These are phyloP conservation scores for Gorsachius goisagi DNA, from an alignment of 2,113 vertebrate species.

Conservation along the genomic window DNA sequence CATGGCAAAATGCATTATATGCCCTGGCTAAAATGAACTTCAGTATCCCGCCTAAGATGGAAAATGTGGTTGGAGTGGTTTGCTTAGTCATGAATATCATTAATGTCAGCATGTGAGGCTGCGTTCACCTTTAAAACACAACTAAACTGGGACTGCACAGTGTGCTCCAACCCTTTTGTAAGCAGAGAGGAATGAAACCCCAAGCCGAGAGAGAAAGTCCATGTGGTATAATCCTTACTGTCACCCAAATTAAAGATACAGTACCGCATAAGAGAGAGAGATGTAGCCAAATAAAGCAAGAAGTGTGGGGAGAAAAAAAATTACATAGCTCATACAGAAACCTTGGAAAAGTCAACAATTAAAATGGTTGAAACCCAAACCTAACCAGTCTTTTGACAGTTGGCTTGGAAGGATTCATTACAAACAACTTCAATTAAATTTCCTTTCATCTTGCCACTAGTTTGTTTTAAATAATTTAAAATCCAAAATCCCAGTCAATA, in stretches of 20 bases:
- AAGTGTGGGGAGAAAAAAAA: neutral
- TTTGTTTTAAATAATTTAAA: neutral
- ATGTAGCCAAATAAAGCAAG: neutral
- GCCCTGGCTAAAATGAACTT: slow-evolving; percentile 12
- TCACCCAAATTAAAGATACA: slow-evolving; percentile 29
- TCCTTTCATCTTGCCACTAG: neutral
- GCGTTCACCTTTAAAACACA: neutral
- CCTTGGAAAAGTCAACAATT: neutral
- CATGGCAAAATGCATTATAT: neutral
- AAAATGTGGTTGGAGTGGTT: neutral
- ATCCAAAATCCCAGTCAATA: neutral
- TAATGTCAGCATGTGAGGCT: neutral
- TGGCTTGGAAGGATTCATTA: neutral
- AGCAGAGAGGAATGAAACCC: neutral
- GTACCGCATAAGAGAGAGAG: neutral
- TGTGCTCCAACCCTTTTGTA: neutral
- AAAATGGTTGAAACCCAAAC: neutral
- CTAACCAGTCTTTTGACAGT: neutral
- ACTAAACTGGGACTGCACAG: neutral
- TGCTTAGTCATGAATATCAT: neutral
- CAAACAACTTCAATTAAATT: neutral
- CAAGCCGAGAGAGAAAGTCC: neutral
- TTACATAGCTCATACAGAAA: neutral
- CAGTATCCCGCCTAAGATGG: slow-evolving; percentile 8
- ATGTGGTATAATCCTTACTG: neutral